Evolutionary conservation across 2,113 vertebrate species (phyloP), one percentile per base, ranked within the genome.

Genomic region (Macheiramphus alcinus): DNA sequence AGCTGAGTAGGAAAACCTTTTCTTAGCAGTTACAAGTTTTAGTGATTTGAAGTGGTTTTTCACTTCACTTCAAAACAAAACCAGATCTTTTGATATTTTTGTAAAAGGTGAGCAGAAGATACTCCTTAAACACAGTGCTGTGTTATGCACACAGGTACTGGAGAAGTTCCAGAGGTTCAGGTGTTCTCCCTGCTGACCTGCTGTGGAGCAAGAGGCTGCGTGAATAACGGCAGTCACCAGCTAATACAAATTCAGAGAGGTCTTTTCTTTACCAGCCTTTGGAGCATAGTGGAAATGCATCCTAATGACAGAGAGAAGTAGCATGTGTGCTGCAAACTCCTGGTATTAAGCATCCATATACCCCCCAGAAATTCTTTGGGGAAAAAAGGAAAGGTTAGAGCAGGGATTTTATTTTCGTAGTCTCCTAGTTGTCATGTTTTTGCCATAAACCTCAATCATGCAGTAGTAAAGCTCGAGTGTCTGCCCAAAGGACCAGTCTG

Each of bases 101-200:
- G 1, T 61, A 6, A 20, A 65, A 80, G 26, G 19, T 40, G 81
- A 65, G 56, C 73, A 67, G 68, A 74, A 62, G 59, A 0, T 56
- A 5, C 16, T 67, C 26, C 31, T 45, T 25, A 22, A 66, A 62
- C n/a, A 16, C 19, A 36, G 19, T 23, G 27, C 45, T 82, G 50
- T 78, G 47, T 63, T 78, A 6, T 6, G 12, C 4, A 3, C 1
- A 2, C 11, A 2, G 5, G 15, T 18, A 9, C 11, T 19, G 31
- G 66, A 52, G 71, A 12, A 34, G 18, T 58, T 31, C 20, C 40
- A 2, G 56, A 53, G n/a, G 38, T 50, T 63, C 11, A n/a, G 73
- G 29, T 2, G 2, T 18, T 72, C 31, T 81, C 38, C 26, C 22
- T 7, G 15, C 58, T 68, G 36, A n/a, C 9, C 15, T 81, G 55